phyloP scores from a whole-genome alignment of 37 sponge, comb jelly and placozoan genomes.

The Bolinopsis microptera region DNA sequence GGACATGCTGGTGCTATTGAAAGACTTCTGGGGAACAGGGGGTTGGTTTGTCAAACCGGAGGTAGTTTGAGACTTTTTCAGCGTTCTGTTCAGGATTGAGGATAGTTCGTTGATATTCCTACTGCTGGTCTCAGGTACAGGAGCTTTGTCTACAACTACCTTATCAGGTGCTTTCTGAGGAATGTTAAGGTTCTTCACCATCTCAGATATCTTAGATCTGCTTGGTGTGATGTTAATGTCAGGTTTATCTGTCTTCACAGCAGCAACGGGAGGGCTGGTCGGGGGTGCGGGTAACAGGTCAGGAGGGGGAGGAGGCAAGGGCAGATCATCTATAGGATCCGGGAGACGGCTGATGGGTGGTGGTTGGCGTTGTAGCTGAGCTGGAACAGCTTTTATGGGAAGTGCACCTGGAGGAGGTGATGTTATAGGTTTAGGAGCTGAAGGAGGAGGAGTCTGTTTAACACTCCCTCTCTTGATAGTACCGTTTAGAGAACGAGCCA shows the following conservation, averaged over 20 bases:
- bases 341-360: neutral
- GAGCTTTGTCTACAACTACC: neutral
- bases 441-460: neutral
- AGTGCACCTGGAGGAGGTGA: neutral
- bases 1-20: neutral
- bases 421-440: neutral
- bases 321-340: neutral
- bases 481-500: neutral
- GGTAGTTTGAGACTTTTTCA: slow-evolving; percentile 6
- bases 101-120: neutral
- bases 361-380: neutral
- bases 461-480: neutral
- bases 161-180: neutral
- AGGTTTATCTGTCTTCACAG: neutral
- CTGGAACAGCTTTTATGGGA: neutral
- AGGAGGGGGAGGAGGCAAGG: slow-evolving; percentile 26
- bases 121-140: neutral
- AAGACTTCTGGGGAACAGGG: neutral
- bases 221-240: neutral
- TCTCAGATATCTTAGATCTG: neutral
- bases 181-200: slow-evolving; percentile 4
- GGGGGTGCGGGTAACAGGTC: neutral
- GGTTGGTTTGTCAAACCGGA: neutral
- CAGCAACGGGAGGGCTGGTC: neutral
- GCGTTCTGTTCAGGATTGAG: neutral